Percentiles rank a stretch among this genome's conserved stretches.
phyloP scores from a whole-genome alignment of 2,797 vertebrate genomes.

The Gila robusta region DNA sequence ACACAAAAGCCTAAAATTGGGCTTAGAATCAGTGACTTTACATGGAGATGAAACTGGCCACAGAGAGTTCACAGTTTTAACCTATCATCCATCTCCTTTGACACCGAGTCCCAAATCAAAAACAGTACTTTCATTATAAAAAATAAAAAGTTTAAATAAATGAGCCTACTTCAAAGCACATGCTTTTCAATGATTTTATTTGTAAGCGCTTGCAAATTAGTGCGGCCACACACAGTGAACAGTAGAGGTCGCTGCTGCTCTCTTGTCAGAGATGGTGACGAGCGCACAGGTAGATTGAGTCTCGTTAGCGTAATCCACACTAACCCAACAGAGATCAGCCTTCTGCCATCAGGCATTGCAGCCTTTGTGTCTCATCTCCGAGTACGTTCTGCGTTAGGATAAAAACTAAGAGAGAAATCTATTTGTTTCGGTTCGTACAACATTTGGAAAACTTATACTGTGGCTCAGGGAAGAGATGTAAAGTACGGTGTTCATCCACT shows the following conservation, averaged over 20 bases:
- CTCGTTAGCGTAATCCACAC: conserved; percentile 24
- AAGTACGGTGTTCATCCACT: conserved; percentile 37
- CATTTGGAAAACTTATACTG: not conserved
- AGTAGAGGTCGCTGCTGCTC: conserved; percentile 29
- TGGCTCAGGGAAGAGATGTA: not conserved
- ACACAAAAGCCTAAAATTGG: too few species aligned
- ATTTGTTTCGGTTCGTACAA: not conserved
- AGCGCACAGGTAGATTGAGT: conserved; percentile 40
- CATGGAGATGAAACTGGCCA: too few species aligned
- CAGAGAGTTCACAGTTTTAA: too few species aligned
- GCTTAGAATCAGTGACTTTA: too few species aligned
- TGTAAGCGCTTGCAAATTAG: not conserved
- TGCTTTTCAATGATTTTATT: not conserved
- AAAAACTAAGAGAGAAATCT: not conserved
- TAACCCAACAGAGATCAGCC: conserved; percentile 43
- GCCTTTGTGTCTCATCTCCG: not conserved
- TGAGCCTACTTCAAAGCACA: not conserved
- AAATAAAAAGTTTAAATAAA: too few species aligned
- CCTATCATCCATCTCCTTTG: too few species aligned
- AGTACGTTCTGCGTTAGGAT: not conserved
- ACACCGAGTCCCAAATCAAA: too few species aligned
- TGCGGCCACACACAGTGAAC: not conserved
- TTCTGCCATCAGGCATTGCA: conserved; percentile 9
- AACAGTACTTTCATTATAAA: too few species aligned
- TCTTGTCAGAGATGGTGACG: not conserved